Conservation (phyloP, 2,888 invertebrate species). For the Timema cristinae region DNA sequence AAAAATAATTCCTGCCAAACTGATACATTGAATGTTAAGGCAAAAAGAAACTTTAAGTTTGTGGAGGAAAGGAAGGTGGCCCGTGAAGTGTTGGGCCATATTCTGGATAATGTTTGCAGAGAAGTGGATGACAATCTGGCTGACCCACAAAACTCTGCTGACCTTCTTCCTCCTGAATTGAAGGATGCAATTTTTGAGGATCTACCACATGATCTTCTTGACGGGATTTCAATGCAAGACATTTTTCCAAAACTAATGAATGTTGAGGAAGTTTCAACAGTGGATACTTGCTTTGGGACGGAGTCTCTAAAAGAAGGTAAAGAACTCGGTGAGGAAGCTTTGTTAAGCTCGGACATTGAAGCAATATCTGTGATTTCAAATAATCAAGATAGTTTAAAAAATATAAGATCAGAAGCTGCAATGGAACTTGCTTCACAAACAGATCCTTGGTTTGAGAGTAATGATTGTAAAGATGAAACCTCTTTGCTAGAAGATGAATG, state of each 20-base stretch:
- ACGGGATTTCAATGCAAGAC: slow-evolving; percentile 82
- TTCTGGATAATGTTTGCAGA: slow-evolving; percentile 59
- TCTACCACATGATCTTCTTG: slow-evolving; percentile 73
- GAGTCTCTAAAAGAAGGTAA: slow-evolving; percentile 47
- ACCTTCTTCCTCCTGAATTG: slow-evolving; percentile 77
- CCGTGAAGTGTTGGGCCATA: slow-evolving; percentile 56
- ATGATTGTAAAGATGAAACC: slow-evolving; percentile 50
- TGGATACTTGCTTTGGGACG: slow-evolving; percentile 49
- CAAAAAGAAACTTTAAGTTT: not conserved
- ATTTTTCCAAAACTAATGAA: slow-evolving; percentile 70
- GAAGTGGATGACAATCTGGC: slow-evolving; percentile 56
- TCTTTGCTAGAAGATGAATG: slow-evolving; percentile 54
- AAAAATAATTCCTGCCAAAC: not conserved
- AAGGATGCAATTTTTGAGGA: slow-evolving; percentile 85
- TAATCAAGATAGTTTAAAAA: not conserved
- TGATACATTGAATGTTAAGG: not conserved
- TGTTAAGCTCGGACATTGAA: slow-evolving; percentile 43
- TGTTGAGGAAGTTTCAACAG: slow-evolving; percentile 63
- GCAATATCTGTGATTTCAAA: slow-evolving; percentile 16
- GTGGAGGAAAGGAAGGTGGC: slow-evolving; percentile 40
- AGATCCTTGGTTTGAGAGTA: slow-evolving; percentile 41
- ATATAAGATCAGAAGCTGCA: slow-evolving; percentile 41
- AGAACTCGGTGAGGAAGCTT: slow-evolving; percentile 39
- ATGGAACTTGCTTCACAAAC: slow-evolving; percentile 42
- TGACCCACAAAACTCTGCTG: slow-evolving; percentile 74